phyloP scores from a whole-genome alignment of 2,113 vertebrate genomes.

The human region GRCh38 chr3:95451501-95452000 shows the following conservation, averaged over 20 bases:
- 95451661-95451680: not conserved
- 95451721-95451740: not conserved
- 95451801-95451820: too few species aligned
- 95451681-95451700: not conserved
- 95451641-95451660: not conserved
- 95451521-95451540: not conserved
- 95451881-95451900: too few species aligned
- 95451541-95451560: not conserved
- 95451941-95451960: too few species aligned
- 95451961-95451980: too few species aligned
- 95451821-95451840: too few species aligned
- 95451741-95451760: not conserved
- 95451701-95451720: not conserved
- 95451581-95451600: not conserved
- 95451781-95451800: too few species aligned
- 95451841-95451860: too few species aligned
- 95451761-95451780: not conserved
- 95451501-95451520: not conserved
- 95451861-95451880: too few species aligned
- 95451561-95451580: not conserved
- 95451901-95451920: too few species aligned
- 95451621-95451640: accelerated
- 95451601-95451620: not conserved
- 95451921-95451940: too few species aligned
- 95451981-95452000: too few species aligned